These are phyloP conservation scores for Clusia tigrina DNA, from an alignment of 2,888 invertebrate species.

Conservation along the genomic window DNA sequence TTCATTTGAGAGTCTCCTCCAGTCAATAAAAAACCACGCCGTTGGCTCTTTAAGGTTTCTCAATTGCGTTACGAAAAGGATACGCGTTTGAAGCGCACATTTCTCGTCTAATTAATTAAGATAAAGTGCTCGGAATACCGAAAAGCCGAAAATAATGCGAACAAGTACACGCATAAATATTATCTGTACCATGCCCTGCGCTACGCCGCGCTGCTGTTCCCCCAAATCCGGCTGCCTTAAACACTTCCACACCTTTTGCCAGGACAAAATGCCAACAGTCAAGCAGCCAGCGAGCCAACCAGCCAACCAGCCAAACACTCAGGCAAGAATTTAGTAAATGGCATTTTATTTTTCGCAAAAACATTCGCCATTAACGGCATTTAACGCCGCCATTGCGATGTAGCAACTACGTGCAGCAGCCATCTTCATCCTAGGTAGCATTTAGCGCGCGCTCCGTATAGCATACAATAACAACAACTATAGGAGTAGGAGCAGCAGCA, in stretches of 20 bases:
- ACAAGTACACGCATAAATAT: no score
- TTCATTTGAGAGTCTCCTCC: no score
- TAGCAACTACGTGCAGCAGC: background rate
- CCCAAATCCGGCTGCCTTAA: no score
- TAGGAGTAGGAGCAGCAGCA: background rate
- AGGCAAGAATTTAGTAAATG: slow-evolving; percentile 4
- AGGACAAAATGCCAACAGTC: background rate
- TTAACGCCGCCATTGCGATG: background rate
- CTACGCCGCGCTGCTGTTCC: no score
- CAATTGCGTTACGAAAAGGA: no score
- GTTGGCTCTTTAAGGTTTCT: no score
- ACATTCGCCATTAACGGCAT: slow-evolving; percentile 6
- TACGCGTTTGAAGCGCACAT: no score
- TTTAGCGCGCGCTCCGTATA: slow-evolving; percentile 1
- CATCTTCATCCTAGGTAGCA: background rate
- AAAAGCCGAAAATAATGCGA: no score
- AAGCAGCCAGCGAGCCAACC: background rate
- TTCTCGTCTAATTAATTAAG: no score
- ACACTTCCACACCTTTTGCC: background rate
- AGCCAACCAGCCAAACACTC: background rate
- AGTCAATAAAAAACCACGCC: no score
- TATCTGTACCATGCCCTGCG: no score
- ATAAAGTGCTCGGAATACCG: no score
- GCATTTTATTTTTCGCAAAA: background rate
- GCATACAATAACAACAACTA: background rate